Conservation (phyloP, 2,797 vertebrate genomes). For the Ctenopoma kingsleyae region DNA sequence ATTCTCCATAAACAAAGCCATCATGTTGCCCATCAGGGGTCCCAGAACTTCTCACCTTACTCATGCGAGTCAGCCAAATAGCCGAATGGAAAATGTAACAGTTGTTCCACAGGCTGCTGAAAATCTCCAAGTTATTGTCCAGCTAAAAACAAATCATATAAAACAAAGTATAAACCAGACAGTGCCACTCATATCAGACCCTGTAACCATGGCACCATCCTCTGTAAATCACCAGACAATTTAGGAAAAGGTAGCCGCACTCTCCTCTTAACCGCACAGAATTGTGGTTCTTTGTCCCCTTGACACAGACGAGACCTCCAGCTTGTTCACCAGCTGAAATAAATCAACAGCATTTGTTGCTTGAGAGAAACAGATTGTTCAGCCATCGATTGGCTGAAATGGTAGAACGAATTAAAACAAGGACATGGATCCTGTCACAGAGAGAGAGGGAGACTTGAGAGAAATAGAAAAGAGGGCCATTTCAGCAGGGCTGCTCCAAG, state of each 20-base stretch:
- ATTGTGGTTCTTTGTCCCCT: slow-evolving; percentile 27
- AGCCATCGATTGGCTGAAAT: neutral
- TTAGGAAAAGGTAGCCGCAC: neutral
- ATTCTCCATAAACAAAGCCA: slow-evolving; percentile 45
- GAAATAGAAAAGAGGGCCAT: neutral
- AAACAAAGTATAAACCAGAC: slow-evolving; percentile 21
- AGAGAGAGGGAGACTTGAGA: neutral
- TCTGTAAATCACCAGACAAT: slow-evolving; percentile 21
- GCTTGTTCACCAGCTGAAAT: neutral
- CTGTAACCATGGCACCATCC: neutral
- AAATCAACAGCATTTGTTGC: slow-evolving; percentile 8
- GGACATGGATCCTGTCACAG: neutral
- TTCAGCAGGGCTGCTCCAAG: neutral
- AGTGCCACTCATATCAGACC: neutral
- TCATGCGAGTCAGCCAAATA: slow-evolving; percentile 10
- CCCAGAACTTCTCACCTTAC: slow-evolving; percentile 18
- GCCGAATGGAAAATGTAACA: slow-evolving; percentile 21
- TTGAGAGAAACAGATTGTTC: neutral
- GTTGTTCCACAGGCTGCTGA: neutral
- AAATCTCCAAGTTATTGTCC: neutral
- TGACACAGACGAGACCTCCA: slow-evolving; percentile 12
- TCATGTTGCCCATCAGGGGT: slow-evolving; percentile 32
- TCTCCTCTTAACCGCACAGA: slow-evolving; percentile 1
- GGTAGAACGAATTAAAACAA: slow-evolving; percentile 1
- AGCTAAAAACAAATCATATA: slow-evolving; percentile 15